A percentile compares a stretch with the other conserved stretches of the same genome.
phyloP scores from a whole-genome alignment of 2,113 vertebrate species.

The Ceyx margarethae region DNA sequence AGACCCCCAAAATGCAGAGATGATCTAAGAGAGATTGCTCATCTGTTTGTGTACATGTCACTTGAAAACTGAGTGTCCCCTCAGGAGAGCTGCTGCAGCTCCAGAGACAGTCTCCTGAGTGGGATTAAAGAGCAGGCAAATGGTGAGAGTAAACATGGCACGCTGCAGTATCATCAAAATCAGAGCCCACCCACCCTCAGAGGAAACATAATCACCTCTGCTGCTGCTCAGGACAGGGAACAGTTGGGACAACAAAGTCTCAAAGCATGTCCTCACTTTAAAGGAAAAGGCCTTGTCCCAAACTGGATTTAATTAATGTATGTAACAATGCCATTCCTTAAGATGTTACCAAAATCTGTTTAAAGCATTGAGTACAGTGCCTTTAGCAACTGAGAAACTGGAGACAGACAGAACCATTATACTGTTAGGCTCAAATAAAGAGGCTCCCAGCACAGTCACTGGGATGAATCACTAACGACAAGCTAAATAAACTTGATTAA shows the following conservation, averaged over 20 bases:
- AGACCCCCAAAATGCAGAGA: not conserved
- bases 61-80: not conserved
- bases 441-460: not conserved
- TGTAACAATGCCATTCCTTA: not conserved
- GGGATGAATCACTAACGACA: slow-evolving; percentile 35
- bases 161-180: not conserved
- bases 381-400: not conserved
- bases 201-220: not conserved
- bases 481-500: slow-evolving; percentile 55
- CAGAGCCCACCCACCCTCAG: not conserved
- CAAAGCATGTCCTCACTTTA: not conserved
- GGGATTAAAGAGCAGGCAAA: not conserved
- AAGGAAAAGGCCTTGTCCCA: not conserved
- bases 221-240: not conserved
- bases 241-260: not conserved
- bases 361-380: not conserved
- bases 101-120: not conserved
- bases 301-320: not conserved
- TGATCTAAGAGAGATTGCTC: not conserved
- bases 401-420: not conserved
- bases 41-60: not conserved
- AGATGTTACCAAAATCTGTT: not conserved
- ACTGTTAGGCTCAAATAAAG: not conserved
- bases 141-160: not conserved
- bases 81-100: not conserved